Percentiles rank a stretch among this genome's conserved stretches.
Evolutionary conservation across 2,113 vertebrate species (phyloP).

Genomic region (Callorhinus ursinus): DNA sequence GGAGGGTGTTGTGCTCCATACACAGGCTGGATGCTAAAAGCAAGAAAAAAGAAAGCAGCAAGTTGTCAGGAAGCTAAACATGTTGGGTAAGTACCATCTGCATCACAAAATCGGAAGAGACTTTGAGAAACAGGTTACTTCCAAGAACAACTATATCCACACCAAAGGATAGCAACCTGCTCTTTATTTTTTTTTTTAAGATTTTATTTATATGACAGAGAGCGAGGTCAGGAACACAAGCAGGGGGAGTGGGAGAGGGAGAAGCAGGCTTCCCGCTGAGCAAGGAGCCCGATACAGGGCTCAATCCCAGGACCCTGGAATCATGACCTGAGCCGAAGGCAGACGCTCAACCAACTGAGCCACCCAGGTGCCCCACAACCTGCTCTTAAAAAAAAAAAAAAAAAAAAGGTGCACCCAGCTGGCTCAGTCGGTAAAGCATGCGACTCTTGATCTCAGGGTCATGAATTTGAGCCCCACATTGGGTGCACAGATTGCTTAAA

Average conservation of each 20-base stretch:
- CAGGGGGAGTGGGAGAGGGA: no score
- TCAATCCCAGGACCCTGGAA: no score
- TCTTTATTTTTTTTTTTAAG: background rate
- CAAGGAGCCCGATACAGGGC: no score
- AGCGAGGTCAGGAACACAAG: no score
- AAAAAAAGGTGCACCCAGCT: background rate
- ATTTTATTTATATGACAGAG: no score
- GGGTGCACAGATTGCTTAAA: background rate
- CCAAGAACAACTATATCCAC: background rate
- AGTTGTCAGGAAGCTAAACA: background rate
- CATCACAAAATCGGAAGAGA: background rate
- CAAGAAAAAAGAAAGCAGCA: constrained; percentile 15
- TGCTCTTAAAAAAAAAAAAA: background rate
- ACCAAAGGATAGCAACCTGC: background rate
- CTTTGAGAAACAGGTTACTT: background rate
- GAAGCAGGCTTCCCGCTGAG: no score
- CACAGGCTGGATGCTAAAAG: constrained; percentile 94
- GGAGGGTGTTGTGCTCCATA: constrained; percentile 98
- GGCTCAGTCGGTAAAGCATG: background rate
- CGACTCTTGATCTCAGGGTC: background rate
- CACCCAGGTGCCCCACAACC: background rate
- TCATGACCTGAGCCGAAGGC: no score
- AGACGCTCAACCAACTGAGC: no score
- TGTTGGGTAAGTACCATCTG: background rate
- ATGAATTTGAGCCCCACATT: background rate